phyloP scores from a whole-genome alignment of 1,140 invertebrate genomes.

The Lamellibrachia luymesi region DNA sequence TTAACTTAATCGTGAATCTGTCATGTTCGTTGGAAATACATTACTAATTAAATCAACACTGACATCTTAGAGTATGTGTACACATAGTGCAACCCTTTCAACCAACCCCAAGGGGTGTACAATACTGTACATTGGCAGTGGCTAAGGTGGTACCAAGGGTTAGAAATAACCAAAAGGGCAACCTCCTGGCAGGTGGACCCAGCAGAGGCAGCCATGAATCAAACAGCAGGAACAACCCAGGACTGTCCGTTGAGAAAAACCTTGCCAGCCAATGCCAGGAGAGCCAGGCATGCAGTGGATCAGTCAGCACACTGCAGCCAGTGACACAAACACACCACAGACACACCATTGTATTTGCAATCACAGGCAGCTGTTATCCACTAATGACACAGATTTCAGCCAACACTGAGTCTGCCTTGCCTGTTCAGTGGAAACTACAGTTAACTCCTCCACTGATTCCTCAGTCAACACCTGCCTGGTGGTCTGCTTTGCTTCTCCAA shows the following conservation, averaged over 20 bases:
- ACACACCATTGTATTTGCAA: background rate
- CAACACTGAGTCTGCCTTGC: background rate
- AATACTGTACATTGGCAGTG: background rate
- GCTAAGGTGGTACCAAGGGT: background rate
- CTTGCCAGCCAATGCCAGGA: background rate
- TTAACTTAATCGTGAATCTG: no score
- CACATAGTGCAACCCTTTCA: background rate
- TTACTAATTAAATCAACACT: background rate
- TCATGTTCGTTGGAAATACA: background rate
- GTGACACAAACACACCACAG: background rate
- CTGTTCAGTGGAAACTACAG: background rate
- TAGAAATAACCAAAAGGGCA: background rate
- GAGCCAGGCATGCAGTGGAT: background rate
- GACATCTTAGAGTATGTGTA: background rate
- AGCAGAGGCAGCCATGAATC: background rate
- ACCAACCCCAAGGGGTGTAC: background rate
- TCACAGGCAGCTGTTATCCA: background rate
- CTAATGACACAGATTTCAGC: background rate
- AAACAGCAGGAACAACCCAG: background rate
- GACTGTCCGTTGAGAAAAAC: background rate
- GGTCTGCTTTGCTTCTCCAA: no score
- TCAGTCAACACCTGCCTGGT: no score
- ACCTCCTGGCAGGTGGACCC: background rate
- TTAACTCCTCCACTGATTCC: background rate
- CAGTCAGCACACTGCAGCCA: background rate